Conservation (phyloP, 2,888 invertebrate genomes). For the Portevinia maculata region DNA sequence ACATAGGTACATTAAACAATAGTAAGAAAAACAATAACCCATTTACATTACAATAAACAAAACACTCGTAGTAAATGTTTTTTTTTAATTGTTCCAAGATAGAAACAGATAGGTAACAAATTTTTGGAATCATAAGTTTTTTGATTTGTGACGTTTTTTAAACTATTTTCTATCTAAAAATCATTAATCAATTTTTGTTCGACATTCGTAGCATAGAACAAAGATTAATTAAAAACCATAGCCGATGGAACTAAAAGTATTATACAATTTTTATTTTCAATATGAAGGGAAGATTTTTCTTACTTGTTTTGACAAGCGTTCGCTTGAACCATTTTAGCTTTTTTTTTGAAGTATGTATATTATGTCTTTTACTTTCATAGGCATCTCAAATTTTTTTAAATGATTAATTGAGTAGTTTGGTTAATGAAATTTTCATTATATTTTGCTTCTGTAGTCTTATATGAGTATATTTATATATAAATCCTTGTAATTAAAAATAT, state of each 20-base stretch:
- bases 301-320: constrained; percentile 30
- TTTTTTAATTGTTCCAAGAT: constrained; percentile 28
- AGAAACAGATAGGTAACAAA: constrained; percentile 41
- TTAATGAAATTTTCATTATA: constrained; percentile 62
- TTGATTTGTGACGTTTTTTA: constrained; percentile 37
- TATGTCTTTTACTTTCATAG: constrained; percentile 72
- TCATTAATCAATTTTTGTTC: constrained; percentile 26
- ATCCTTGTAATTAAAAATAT: constrained; percentile 72
- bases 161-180: constrained; percentile 60
- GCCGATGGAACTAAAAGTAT: constrained; percentile 27
- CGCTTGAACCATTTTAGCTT: background rate
- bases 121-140: constrained; percentile 50
- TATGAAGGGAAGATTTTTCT: constrained; percentile 52
- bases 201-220: constrained; percentile 26
- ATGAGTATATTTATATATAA: constrained; percentile 69
- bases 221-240: constrained; percentile 27
- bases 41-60: constrained; percentile 55
- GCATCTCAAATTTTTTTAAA: constrained; percentile 63
- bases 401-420: constrained; percentile 67
- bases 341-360: constrained; percentile 22
- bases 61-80: constrained; percentile 28
- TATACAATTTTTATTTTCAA: constrained; percentile 25
- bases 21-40: constrained; percentile 49
- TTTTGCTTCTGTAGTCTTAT: constrained; percentile 71
- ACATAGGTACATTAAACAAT: constrained; percentile 51